phyloP scores from a whole-genome alignment of 2,113 vertebrate genomes.

The Neotragus moschatus region DNA sequence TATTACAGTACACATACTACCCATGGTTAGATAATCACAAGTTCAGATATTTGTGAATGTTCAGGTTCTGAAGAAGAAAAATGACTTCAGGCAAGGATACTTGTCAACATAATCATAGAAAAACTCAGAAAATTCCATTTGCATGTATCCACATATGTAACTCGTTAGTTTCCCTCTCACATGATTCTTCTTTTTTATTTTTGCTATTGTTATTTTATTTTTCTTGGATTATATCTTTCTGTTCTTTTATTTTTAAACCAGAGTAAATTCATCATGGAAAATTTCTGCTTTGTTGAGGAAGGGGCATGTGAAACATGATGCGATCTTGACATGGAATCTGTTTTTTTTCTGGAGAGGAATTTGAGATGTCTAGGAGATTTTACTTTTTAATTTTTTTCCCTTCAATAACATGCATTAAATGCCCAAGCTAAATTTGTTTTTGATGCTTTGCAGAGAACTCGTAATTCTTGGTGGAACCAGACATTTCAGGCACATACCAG shows the following conservation, averaged over 20 bases:
- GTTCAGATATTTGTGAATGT: conserved; percentile 72
- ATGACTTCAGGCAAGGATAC: conserved; percentile 43
- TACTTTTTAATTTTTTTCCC: background rate
- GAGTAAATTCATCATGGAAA: background rate
- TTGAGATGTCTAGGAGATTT: background rate
- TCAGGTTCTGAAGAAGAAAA: conserved; percentile 54
- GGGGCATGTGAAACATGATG: background rate
- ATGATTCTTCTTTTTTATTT: background rate
- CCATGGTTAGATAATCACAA: conserved; percentile 77
- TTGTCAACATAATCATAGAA: conserved; percentile 39
- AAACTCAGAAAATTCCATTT: background rate
- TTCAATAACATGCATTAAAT: background rate
- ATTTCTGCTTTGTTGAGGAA: background rate
- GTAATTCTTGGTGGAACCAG: background rate
- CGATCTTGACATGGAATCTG: background rate
- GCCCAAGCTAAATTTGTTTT: background rate
- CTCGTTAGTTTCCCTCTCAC: background rate
- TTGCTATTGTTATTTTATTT: background rate
- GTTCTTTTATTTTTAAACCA: background rate
- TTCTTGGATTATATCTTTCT: background rate
- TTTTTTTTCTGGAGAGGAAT: background rate
- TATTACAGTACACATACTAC: conserved; percentile 66
- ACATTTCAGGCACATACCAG: background rate
- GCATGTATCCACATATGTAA: background rate
- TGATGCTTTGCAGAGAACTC: background rate